A percentile compares a stretch with the other conserved stretches of the same genome.
Evolutionary conservation across 1,140 invertebrate genomes (phyloP).

Genomic region (Drosophila pseudoananassae): DNA sequence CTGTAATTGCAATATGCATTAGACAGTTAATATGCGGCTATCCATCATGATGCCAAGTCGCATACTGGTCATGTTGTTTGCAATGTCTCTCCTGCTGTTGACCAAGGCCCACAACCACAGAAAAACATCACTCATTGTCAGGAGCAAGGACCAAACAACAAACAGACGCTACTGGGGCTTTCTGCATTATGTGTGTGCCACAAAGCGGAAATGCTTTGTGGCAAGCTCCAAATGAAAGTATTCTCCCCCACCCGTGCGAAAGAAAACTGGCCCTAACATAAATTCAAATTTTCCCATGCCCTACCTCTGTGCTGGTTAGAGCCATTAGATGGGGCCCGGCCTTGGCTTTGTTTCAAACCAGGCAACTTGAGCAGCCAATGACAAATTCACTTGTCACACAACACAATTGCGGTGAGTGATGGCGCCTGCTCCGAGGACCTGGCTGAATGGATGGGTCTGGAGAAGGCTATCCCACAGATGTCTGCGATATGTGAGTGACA

Average conservation of each 20-base stretch:
- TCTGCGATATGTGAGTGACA: constrained; percentile 69
- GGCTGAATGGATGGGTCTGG: background rate
- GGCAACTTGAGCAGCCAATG: constrained; percentile 56
- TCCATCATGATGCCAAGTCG: constrained; percentile 36
- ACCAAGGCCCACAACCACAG: constrained; percentile 22
- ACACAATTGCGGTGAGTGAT: constrained; percentile 69
- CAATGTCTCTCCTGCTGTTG: constrained; percentile 29
- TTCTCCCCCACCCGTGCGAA: constrained; percentile 11
- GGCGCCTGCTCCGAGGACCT: constrained; percentile 21
- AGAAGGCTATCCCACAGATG: constrained; percentile 59
- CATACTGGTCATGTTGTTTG: constrained; percentile 9
- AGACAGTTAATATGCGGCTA: constrained; percentile 45
- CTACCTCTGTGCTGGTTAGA: constrained; percentile 5
- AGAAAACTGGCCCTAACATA: constrained; percentile 27
- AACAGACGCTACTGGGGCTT: background rate
- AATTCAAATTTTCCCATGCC: constrained; percentile 50
- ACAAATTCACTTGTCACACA: constrained; percentile 79
- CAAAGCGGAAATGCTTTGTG: constrained; percentile 63
- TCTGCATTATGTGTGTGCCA: constrained; percentile 52
- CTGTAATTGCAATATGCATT: constrained; percentile 50
- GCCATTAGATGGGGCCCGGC: constrained; percentile 53
- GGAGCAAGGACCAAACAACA: constrained; percentile 12
- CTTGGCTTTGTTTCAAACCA: constrained; percentile 66
- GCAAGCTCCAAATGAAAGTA: constrained; percentile 53
- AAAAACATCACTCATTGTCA: constrained; percentile 53